phyloP scores from a whole-genome alignment of 2,113 vertebrate genomes.

The Caretta caretta region DNA sequence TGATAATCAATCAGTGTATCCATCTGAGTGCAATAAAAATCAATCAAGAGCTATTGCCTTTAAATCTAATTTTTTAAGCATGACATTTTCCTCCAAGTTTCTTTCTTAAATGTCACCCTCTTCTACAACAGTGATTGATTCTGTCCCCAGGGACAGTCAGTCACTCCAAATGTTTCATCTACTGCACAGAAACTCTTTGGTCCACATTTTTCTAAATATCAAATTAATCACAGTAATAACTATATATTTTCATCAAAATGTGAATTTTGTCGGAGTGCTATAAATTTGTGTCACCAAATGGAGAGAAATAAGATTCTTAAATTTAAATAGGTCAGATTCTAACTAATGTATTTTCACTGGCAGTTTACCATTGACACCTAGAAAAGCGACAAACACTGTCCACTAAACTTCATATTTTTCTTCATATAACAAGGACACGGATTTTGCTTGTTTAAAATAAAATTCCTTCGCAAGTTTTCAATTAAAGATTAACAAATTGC shows the following conservation, averaged over 20 bases:
- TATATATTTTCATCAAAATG: constrained; percentile 63
- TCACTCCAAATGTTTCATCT: constrained; percentile 80
- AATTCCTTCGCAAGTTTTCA: constrained; percentile 61
- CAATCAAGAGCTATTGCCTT: constrained; percentile 83
- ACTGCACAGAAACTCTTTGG: constrained; percentile 58
- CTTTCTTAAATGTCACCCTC: constrained; percentile 87
- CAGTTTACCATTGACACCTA: neutral
- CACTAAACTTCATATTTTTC: neutral
- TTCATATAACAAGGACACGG: neutral
- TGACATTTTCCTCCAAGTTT: constrained; percentile 87
- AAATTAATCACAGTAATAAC: constrained; percentile 74
- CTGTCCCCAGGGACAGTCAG: constrained; percentile 81
- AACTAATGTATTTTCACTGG: neutral
- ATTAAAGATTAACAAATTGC: constrained; percentile 65
- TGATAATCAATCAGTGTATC: constrained; percentile 84
- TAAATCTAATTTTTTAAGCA: constrained; percentile 90
- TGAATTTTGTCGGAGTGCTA: constrained; percentile 32
- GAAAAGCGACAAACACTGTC: constrained; percentile 25
- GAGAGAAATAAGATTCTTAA: rapidly evolving
- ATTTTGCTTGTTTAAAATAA: constrained; percentile 65
- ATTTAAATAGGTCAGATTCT: neutral
- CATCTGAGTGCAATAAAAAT: constrained; percentile 85
- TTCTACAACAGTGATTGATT: constrained; percentile 85
- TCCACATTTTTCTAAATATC: constrained; percentile 66
- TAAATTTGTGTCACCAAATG: constrained; percentile 25